Evolutionary conservation across 2,888 invertebrate species (phyloP), one percentile per base, ranked within the genome.

Genomic region (Drosophila phalerata): DNA sequence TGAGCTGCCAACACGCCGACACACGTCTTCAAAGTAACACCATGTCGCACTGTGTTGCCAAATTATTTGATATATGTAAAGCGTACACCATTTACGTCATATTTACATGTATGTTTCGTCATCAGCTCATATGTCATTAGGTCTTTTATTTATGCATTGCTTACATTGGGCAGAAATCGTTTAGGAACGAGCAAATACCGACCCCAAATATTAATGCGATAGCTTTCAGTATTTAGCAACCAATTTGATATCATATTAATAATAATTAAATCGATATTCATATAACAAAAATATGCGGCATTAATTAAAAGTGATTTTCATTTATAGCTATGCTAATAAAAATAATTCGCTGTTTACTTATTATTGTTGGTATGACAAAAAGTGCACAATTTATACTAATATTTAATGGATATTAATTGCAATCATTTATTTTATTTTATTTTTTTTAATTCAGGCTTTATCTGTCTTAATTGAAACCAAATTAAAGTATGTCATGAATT

Each of bases 1-100:
- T 13, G 30, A 32, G 40, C 55, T 53, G 61, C 34, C 61, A 61
- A 22, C 45, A 15, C 45, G 34, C 17, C 15, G 49, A 22, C 34
- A 32, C 48, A 9, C 10, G 25, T 69, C 83, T 62, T 88, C 89
- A 86, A 86, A 86, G 89, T 45, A 47, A 38, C 25, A 22, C 34
- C 58, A 56, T 51, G 34, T 57, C 62, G 47, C 56, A 48, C 49
- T 73, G 22, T 22, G 22, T 22, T 81, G 68, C 38, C 66, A 80
- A 83, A 70, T 77, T 77, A 52, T 66, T 69, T 34, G 4, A 34
- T 37, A 37, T 6, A 11, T 40, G 30, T 30, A 51, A 22, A 5
- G 8, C 52, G n/a, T 5, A 38, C 53, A 34, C 10, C 17, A n/a
- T 30, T 8, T 61, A 37, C 52, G 40, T 19, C 38, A 58, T 47